phyloP scores from a whole-genome alignment of 2,113 vertebrate species.

The Pseudopipra pipra region DNA sequence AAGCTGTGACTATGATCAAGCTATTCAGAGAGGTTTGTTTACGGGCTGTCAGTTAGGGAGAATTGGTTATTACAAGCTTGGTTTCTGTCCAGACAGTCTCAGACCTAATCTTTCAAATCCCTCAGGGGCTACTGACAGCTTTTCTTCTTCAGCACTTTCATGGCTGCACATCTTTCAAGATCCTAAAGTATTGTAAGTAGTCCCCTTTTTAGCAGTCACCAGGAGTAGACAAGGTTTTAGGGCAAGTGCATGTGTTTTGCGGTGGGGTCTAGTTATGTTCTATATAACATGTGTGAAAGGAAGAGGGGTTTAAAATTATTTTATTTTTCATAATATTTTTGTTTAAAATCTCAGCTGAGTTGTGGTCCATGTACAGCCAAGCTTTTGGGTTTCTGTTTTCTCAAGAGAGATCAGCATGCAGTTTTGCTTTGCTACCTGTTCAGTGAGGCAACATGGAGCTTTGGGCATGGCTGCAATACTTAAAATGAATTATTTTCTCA shows the following conservation, averaged over 20 bases:
- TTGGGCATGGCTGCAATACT: neutral
- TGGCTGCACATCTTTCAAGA: neutral
- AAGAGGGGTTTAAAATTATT: neutral
- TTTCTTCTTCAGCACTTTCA: neutral
- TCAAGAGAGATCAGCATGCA: accelerated
- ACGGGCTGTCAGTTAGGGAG: neutral
- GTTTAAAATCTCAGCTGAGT: neutral
- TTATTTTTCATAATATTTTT: neutral
- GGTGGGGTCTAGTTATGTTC: neutral
- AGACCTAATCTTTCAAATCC: neutral
- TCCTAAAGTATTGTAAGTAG: neutral
- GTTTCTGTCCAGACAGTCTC: neutral
- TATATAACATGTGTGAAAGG: neutral
- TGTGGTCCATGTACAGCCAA: neutral
- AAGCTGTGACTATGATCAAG: neutral
- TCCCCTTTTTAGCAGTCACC: neutral
- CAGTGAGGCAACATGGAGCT: neutral
- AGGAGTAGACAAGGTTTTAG: neutral
- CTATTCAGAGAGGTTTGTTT: neutral
- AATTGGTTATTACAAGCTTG: neutral
- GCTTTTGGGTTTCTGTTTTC: neutral
- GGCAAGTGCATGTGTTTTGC: neutral
- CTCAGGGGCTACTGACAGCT: neutral
- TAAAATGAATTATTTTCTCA: neutral
- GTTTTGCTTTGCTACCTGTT: neutral